Conservation (phyloP, 2,113 vertebrate species). For the Mellivora capensis region DNA sequence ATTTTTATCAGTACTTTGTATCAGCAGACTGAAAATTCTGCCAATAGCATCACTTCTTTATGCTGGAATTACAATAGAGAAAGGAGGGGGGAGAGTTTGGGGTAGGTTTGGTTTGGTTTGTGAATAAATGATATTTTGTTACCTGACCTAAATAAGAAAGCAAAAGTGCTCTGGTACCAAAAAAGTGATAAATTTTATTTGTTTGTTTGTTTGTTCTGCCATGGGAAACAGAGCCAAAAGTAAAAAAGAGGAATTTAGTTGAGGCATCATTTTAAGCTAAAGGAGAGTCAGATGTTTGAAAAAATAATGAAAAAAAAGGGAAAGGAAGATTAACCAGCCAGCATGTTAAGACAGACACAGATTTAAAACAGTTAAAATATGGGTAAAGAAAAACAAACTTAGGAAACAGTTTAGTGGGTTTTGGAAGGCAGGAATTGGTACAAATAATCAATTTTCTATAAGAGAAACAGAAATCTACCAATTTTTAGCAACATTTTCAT, state of each 20-base stretch:
- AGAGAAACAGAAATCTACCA: neutral
- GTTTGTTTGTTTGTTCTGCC: neutral
- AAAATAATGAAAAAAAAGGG: neutral
- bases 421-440: neutral
- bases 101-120: neutral
- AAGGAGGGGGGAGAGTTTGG: neutral
- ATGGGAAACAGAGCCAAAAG: neutral
- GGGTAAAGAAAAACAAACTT: neutral
- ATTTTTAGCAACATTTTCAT: slow-evolving; percentile 2
- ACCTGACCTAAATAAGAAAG: neutral
- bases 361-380: neutral
- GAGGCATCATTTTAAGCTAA: neutral
- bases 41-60: neutral
- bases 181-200: neutral
- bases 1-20: neutral
- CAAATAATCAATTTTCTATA: neutral
- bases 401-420: neutral
- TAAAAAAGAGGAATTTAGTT: neutral
- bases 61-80: neutral
- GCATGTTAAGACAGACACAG: neutral
- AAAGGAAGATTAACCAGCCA: slow-evolving; percentile 17
- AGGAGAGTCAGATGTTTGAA: slow-evolving; percentile 5
- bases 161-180: neutral
- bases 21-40: neutral
- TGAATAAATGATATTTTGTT: neutral